Base-by-base conservation (phyloP, 2,888 invertebrate genomes). In the Sesamia inferens region DNA sequence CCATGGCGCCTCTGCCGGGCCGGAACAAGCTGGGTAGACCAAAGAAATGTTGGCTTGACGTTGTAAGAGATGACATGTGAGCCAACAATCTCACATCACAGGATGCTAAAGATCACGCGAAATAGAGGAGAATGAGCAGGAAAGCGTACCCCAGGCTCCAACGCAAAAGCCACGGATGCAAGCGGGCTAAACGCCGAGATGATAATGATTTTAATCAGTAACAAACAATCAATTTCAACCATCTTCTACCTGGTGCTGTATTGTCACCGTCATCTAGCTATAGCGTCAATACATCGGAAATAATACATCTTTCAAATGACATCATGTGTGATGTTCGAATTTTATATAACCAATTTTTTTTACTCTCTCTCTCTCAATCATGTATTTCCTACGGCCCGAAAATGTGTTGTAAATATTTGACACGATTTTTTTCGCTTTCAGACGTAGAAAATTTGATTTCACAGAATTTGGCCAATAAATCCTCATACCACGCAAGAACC, bases 401-500 rank as follows among this genome's bases (percentile, higher is more conserved):
- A 22, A 24, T n/a, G 4, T 16, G n/a, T 59, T 47, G 5, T 58
- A n/a, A 58, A 63, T 42, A 19, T 42, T 63, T 62, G n/a, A 14
- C 11, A 14, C 5, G 51, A 8, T 44, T n/a, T 44, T 68, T 65
- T n/a, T 13, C 13, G 13, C n/a, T 0, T 14, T 58, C 10, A 22
- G 19, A 24, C 11, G 14, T 54, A 24, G 5, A 62, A 62, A 66
- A 68, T 39, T 44, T n/a, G 10, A 48, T 74, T 42, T 75, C 10
- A 42, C 59, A 42, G 47, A 68, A 4, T 68, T 68, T 39, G 31
- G 51, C 47, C 44, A 14, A 39, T 8, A 57, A 16, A 62, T n/a
- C 58, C 19, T 39, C 19, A 59, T 44, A 62, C 31, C n/a, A 58
- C 19, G 14, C 13, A 7, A 39, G 48, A 19, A 55, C 16, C 19